Evolutionary conservation across 1,140 invertebrate species (phyloP).

Genomic region (Subanguina moxae): DNA sequence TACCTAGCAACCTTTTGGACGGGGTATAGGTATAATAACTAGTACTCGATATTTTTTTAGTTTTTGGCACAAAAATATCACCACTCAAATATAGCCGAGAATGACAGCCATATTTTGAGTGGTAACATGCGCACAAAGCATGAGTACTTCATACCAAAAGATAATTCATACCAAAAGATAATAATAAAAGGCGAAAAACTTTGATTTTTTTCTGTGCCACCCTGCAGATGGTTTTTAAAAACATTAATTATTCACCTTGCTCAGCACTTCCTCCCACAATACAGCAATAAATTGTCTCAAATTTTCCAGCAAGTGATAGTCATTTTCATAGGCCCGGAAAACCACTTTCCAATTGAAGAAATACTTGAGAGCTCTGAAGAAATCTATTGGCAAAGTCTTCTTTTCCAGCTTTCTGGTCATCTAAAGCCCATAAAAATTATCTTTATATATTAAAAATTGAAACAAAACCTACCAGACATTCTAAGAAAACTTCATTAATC

Average conservation of each 20-base stretch:
- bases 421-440: neutral
- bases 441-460: neutral
- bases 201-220: conserved; percentile 18
- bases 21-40: no score
- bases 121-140: no score
- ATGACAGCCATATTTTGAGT: no score
- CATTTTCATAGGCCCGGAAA: conserved; percentile 27
- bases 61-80: no score
- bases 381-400: conserved; percentile 11
- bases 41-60: no score
- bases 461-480: conserved; percentile 3
- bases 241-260: neutral
- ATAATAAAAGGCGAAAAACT: no score
- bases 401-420: conserved; percentile 24
- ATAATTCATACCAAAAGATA: no score
- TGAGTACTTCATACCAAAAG: no score
- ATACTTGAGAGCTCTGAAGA: conserved; percentile 23
- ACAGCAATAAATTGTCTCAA: conserved; percentile 28
- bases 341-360: conserved; percentile 24
- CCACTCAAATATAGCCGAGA: no score
- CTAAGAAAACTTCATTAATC: conserved; percentile 11
- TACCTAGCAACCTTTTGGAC: no score
- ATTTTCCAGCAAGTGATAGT: conserved; percentile 35
- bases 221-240: no score
- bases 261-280: conserved; percentile 24